Percentiles rank a stretch among this genome's conserved stretches.
Conservation (phyloP, 2,888 invertebrate species). For the Alloscopus bannaensis region DNA sequence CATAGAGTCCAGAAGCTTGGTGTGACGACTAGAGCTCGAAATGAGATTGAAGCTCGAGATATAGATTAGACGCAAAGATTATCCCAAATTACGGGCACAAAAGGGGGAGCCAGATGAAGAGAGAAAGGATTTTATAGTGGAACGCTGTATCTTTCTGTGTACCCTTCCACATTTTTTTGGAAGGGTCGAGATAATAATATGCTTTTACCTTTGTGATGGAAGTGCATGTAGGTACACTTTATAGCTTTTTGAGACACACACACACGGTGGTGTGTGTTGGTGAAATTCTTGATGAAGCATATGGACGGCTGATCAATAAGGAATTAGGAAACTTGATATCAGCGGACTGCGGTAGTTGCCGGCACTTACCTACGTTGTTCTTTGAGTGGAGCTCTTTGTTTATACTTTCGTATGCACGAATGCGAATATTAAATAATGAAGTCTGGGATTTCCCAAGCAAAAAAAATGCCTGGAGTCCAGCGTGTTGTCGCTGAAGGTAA, state of each 20-base stretch:
- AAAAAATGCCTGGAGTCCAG: slow-evolving; percentile 25
- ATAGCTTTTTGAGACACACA: no score
- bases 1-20: background rate
- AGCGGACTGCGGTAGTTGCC: slow-evolving; percentile 28
- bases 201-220: no score
- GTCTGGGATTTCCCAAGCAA: slow-evolving; percentile 53
- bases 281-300: slow-evolving; percentile 46
- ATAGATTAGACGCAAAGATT: slow-evolving; percentile 52
- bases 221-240: slow-evolving; percentile 21
- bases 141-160: slow-evolving; percentile 39
- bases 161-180: slow-evolving; percentile 5
- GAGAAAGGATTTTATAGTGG: slow-evolving; percentile 40
- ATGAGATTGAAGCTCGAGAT: slow-evolving; percentile 32
- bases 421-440: slow-evolving; percentile 50
- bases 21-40: background rate
- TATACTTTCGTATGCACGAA: slow-evolving; percentile 14
- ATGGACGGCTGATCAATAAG: slow-evolving; percentile 61
- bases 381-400: no score
- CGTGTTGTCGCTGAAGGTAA: slow-evolving; percentile 38
- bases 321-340: slow-evolving; percentile 58
- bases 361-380: background rate
- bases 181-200: background rate
- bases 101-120: slow-evolving; percentile 23
- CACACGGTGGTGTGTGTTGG: no score
- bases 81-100: slow-evolving; percentile 44